Conservation (phyloP, 2,113 vertebrate species). For the Pelodiscus sinensis region DNA sequence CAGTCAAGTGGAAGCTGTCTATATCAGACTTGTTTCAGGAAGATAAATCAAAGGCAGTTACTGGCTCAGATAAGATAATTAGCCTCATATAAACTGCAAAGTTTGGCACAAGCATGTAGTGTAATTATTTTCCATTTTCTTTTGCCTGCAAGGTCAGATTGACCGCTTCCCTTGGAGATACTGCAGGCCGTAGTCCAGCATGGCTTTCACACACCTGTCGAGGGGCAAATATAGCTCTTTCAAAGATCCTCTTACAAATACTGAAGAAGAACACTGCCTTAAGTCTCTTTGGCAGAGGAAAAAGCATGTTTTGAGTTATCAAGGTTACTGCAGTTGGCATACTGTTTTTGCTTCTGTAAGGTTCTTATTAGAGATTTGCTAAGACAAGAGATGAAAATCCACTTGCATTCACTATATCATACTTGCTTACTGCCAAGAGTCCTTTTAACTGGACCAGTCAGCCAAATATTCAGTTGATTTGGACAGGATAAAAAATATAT, state of each 20-base stretch:
- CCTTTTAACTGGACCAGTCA: background rate
- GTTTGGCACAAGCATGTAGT: background rate
- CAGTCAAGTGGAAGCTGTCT: background rate
- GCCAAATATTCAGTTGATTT: background rate
- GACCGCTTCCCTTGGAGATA: rapidly evolving
- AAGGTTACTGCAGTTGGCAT: background rate
- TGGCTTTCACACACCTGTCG: background rate
- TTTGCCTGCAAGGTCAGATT: background rate
- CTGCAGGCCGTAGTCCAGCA: background rate
- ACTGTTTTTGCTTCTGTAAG: background rate
- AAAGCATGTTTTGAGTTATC: background rate
- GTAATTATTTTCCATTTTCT: background rate
- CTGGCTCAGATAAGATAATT: background rate
- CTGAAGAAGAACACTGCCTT: background rate
- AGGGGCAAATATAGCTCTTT: background rate
- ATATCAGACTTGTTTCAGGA: background rate
- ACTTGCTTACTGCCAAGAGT: rapidly evolving
- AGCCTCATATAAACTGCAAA: background rate
- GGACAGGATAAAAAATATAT: background rate
- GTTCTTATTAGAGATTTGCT: background rate
- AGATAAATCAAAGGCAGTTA: background rate
- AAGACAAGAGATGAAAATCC: background rate
- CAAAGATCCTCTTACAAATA: background rate
- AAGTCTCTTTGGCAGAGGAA: background rate
- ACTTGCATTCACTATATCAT: background rate